Evolutionary conservation across 1,140 invertebrate species (phyloP).

Genomic region (Drosophila novamexicana): DNA sequence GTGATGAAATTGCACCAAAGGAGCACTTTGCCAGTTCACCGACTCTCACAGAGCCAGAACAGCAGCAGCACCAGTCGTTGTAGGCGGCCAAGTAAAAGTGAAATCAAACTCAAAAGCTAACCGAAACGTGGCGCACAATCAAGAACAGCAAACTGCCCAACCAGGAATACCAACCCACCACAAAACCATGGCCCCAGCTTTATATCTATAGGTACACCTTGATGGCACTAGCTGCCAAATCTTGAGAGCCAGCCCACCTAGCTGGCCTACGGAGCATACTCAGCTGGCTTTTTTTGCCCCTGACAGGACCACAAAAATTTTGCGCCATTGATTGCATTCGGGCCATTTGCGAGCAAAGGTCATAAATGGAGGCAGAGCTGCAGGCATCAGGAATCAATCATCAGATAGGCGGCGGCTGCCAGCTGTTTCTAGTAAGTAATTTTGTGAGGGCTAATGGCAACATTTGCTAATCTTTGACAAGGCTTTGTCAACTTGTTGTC

Average conservation of each 20-base stretch:
- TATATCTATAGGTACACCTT: background rate
- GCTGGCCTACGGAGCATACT: background rate
- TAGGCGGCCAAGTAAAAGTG: conserved; percentile 43
- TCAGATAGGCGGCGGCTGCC: background rate
- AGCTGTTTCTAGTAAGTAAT: conserved; percentile 5
- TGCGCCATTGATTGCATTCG: conserved; percentile 48
- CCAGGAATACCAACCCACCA: conserved; percentile 20
- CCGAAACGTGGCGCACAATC: conserved; percentile 37
- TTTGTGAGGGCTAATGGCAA: conserved; percentile 33
- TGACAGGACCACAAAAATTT: conserved; percentile 9
- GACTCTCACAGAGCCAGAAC: conserved; percentile 17
- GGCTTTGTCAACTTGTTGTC: conserved; percentile 53
- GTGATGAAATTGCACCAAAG: conserved; percentile 82
- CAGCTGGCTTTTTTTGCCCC: background rate
- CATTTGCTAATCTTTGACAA: conserved; percentile 63
- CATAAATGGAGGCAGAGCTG: conserved; percentile 32
- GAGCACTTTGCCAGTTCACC: conserved; percentile 72
- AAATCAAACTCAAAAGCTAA: conserved; percentile 44
- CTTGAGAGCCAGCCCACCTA: background rate
- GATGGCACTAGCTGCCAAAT: conserved; percentile 5
- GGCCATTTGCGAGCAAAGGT: conserved; percentile 44
- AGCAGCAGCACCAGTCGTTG: conserved; percentile 3
- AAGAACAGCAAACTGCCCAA: conserved; percentile 50
- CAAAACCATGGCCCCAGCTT: background rate
- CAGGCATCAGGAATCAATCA: background rate